Evolutionary conservation across 2,888 invertebrate genomes (phyloP), one percentile per base, ranked within the genome.

Genomic region (Mechanitis messenoides): DNA sequence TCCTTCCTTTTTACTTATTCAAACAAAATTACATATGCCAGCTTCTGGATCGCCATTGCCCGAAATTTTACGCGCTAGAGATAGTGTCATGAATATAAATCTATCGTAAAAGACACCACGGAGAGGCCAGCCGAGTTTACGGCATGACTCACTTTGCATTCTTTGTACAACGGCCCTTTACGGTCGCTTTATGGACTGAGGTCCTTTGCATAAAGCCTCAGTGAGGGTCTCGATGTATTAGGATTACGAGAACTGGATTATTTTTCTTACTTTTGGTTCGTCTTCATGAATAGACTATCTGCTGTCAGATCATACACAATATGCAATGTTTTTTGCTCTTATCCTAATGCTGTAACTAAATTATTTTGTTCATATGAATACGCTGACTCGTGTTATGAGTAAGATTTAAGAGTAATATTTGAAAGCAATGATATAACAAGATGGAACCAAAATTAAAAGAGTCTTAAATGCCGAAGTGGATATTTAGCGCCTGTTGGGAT

Each of bases 21-120:
- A 90, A 89, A 90, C 88, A 90, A 88, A 89, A 89, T 90, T 90
- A 90, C 89, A 87, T 90, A 89, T 89, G 89, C 89, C 84, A 81
- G 85, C 83, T 85, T 83, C 84, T 80, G 86, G 85, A 87, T 89
- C 84, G 86, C 88, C 87, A 85, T 85, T 82, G 86, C 83, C 87
- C 89, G 88, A 89, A 90, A 89, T 89, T 89, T 88, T 88, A 88
- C 89, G 89, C 85, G 85, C 79, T 78, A 73, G 81, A 88, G 87
- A 88, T 86, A 87, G 87, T 86, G 90, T 83, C 88, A 89, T 90
- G 89, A 90, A 90, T 90, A 90, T 90, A 89, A 90, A 90, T 89
- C 87, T 88, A 87, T 87, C 85, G 88, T 87, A 87, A 87, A 87
- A 84, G 85, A 86, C 85, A 85, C 83, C 82, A 74, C 80, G 75